Evolutionary conservation across 1,140 invertebrate genomes (phyloP).

Genomic region (Trichomalopsis sarcophagae): DNA sequence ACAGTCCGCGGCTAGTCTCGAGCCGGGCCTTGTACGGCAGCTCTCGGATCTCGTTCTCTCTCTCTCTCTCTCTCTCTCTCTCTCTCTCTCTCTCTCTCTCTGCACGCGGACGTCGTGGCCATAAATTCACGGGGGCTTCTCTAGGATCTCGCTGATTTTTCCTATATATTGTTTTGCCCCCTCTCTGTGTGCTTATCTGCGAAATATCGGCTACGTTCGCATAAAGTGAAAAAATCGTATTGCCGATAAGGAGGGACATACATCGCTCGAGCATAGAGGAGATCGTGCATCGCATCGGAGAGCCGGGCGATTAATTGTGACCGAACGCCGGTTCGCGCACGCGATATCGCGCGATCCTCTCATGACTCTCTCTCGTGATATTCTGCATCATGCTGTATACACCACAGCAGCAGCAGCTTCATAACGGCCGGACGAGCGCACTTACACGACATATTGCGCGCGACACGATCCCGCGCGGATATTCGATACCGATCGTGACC

Average conservation of each 20-base stretch:
- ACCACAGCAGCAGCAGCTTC: background rate
- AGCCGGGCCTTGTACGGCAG: conserved; percentile 72
- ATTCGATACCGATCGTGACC: conserved; percentile 49
- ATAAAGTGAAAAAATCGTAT: background rate
- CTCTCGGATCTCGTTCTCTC: conserved; percentile 53
- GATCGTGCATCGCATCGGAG: too few species aligned
- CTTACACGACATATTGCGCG: conserved; percentile 40
- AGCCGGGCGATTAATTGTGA: conserved; percentile 35
- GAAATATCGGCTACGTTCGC: background rate
- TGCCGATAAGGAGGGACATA: background rate
- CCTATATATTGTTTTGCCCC: background rate
- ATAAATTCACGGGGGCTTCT: conserved; percentile 30
- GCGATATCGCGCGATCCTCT: conserved; percentile 39
- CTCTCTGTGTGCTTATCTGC: background rate
- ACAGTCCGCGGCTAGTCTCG: conserved; percentile 44
- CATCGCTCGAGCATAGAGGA: too few species aligned
- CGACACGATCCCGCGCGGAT: conserved; percentile 45
- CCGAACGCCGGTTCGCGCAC: conserved; percentile 18
- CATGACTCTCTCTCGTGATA: background rate
- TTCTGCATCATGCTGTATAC: conserved; percentile 3
- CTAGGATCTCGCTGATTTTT: background rate
- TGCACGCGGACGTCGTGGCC: background rate
- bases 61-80: conserved; percentile 49
- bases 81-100: background rate
- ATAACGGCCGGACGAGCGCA: conserved; percentile 2